Evolutionary conservation across 1,140 invertebrate species (phyloP).

Genomic region (Fopius arisanus): DNA sequence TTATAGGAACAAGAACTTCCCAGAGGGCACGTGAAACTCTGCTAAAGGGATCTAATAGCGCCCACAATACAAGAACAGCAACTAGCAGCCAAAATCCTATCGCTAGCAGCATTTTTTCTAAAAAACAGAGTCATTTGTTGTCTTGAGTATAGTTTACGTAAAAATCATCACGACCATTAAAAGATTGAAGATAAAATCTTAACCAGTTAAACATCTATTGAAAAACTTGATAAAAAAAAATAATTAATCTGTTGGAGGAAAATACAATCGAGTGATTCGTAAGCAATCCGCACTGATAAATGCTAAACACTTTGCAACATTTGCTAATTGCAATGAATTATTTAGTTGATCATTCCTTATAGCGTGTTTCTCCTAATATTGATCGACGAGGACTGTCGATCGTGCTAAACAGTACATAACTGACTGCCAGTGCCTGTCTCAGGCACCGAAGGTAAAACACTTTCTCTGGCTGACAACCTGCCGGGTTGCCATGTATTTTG

Average conservation of each 20-base stretch:
- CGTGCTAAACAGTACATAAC: no score
- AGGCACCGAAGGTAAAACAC: slow-evolving; percentile 39
- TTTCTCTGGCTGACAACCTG: slow-evolving; percentile 51
- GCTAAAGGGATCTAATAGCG: slow-evolving; percentile 43
- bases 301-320: not conserved
- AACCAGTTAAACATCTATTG: not conserved
- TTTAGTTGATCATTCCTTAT: not conserved
- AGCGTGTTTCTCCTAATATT: not conserved
- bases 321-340: not conserved
- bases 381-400: slow-evolving; percentile 8
- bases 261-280: no score
- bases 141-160: no score
- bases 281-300: no score
- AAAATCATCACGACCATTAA: no score
- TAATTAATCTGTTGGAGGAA: no score
- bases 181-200: no score
- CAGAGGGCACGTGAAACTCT: slow-evolving; percentile 41
- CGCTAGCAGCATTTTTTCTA: slow-evolving; percentile 49
- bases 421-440: slow-evolving; percentile 24
- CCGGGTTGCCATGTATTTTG: not conserved
- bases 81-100: slow-evolving; percentile 48
- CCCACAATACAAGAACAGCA: slow-evolving; percentile 46
- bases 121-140: slow-evolving; percentile 12
- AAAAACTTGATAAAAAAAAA: no score
- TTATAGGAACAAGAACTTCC: slow-evolving; percentile 53